phyloP scores from a whole-genome alignment of 2,888 invertebrate genomes.

The Lycocerus yunnanus region DNA sequence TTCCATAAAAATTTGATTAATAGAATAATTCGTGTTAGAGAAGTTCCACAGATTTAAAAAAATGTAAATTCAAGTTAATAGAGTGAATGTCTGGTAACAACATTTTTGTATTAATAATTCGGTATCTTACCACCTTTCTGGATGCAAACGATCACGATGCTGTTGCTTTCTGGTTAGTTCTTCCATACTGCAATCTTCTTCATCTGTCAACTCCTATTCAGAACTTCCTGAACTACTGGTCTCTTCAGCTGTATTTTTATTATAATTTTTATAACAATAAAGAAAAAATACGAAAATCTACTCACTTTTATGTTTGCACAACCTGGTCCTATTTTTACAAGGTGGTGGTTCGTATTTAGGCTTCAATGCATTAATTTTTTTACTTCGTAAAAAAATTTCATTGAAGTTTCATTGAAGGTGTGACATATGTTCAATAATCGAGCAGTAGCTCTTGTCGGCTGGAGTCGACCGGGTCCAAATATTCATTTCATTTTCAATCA shows the following conservation, averaged over 20 bases:
- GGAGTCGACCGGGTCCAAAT: conserved; percentile 90
- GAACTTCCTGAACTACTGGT: conserved; percentile 55
- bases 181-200: conserved; percentile 82
- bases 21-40: no score
- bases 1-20: no score
- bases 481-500: conserved; percentile 56
- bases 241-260: conserved; percentile 47
- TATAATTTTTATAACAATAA: background rate
- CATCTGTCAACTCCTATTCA: conserved; percentile 72
- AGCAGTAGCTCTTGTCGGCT: conserved; percentile 78
- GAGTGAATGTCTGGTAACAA: no score
- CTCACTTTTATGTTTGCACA: conserved; percentile 76
- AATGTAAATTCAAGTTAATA: no score
- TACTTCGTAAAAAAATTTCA: conserved; percentile 73
- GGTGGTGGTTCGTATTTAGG: conserved; percentile 72
- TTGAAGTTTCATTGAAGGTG: conserved; percentile 72
- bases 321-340: conserved; percentile 67
- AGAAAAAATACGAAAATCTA: background rate
- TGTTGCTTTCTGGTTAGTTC: conserved; percentile 88
- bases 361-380: conserved; percentile 66
- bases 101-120: no score
- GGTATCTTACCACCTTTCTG: conserved; percentile 80
- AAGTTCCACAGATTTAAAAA: no score
- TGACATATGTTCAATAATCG: conserved; percentile 76
- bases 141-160: conserved; percentile 90